These are phyloP conservation scores for Conus ventricosus DNA, from an alignment of 1,140 invertebrate species.

Conservation along the genomic window DNA sequence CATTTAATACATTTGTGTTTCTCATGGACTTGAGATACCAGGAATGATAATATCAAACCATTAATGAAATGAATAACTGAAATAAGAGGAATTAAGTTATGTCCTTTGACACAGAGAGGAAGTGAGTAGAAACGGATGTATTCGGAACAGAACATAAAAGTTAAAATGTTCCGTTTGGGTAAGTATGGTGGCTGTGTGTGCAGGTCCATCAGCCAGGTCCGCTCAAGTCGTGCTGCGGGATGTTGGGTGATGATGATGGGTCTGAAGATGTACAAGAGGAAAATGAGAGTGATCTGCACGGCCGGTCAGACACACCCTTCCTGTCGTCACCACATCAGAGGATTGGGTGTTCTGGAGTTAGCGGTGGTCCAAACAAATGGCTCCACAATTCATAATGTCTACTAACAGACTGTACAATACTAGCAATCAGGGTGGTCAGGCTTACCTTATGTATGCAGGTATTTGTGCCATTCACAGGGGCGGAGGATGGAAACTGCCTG, in stretches of 20 bases:
- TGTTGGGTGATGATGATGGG: conserved; percentile 16
- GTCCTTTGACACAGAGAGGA: no score
- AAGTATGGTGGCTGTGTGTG: no score
- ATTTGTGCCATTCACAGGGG: neutral
- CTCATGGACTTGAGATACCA: no score
- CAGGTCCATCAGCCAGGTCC: conserved; percentile 31
- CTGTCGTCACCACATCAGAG: neutral
- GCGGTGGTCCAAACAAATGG: neutral
- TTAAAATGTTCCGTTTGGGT: no score
- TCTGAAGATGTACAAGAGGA: conserved; percentile 15
- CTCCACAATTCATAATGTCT: neutral
- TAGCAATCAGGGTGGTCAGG: neutral
- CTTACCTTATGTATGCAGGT: neutral
- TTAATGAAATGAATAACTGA: no score
- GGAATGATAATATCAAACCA: no score
- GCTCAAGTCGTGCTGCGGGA: neutral
- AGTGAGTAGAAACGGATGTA: no score
- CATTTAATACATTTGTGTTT: no score
- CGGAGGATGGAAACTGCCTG: neutral
- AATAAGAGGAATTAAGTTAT: no score
- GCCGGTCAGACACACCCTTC: neutral
- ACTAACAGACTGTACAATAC: neutral
- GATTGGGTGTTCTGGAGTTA: neutral
- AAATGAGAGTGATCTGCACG: conserved; percentile 11
- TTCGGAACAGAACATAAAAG: no score